Evolutionary conservation across 2,797 vertebrate species (phyloP).

Genomic region (Ctenopoma kingsleyae): DNA sequence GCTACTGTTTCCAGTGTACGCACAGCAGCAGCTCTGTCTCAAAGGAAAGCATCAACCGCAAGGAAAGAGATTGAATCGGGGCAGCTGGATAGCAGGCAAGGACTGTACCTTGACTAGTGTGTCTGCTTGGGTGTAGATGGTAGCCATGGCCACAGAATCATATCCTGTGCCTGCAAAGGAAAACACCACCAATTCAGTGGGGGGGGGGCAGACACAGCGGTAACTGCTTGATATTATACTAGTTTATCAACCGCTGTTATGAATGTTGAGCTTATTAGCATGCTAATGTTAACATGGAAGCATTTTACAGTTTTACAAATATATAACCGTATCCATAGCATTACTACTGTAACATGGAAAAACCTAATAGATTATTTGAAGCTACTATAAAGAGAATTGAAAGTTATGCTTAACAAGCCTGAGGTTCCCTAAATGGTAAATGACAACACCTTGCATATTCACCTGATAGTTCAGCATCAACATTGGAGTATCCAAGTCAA

Average conservation of each 20-base stretch:
- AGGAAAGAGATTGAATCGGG: neutral
- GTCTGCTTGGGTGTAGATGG: slow-evolving; percentile 3
- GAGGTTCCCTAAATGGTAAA: slow-evolving; percentile 10
- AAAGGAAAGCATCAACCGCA: neutral
- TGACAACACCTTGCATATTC: neutral
- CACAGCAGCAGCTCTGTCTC: neutral
- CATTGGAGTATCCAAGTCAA: slow-evolving; percentile 60
- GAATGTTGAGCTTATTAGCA: slow-evolving; percentile 5
- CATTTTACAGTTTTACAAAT: slow-evolving; percentile 3
- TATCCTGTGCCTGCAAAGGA: neutral
- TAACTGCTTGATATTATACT: neutral
- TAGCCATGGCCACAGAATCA: neutral
- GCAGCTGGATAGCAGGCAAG: neutral
- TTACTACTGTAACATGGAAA: slow-evolving; percentile 10
- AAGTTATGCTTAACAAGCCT: neutral
- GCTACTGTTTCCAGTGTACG: slow-evolving; percentile 17
- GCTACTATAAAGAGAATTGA: slow-evolving; percentile 27
- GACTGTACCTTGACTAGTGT: slow-evolving; percentile 5
- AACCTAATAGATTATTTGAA: neutral
- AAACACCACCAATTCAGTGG: neutral
- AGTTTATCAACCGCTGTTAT: slow-evolving; percentile 5
- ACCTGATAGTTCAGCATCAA: slow-evolving; percentile 42
- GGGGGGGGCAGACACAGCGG: neutral
- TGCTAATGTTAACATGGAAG: slow-evolving; percentile 18
- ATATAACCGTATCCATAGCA: slow-evolving; percentile 11